Conservation (phyloP, 2,888 invertebrate genomes). For the Lithodes maja region DNA sequence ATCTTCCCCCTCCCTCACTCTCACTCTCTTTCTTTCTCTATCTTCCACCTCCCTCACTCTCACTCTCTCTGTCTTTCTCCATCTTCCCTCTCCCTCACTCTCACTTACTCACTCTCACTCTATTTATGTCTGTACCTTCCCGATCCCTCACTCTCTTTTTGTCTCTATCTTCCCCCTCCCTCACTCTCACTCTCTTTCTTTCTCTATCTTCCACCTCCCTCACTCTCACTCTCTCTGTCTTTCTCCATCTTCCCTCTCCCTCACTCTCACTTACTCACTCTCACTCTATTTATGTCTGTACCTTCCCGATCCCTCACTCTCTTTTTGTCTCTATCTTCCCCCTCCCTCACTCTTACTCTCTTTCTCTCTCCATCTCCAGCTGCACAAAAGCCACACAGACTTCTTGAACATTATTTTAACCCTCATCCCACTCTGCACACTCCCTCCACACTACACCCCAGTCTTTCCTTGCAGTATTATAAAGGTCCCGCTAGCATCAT, state of each 20-base stretch:
- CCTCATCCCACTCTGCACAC: background rate
- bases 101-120: background rate
- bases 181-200: background rate
- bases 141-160: background rate
- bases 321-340: background rate
- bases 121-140: background rate
- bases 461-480: background rate
- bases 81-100: background rate
- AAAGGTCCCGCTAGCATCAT: too few species aligned
- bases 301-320: background rate
- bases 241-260: background rate
- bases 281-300: background rate
- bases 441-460: background rate
- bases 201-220: background rate
- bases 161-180: background rate
- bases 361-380: background rate
- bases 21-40: conserved; percentile 8
- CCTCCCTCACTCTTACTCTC: background rate
- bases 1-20: background rate
- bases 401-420: background rate
- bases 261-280: background rate
- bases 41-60: conserved; percentile 15
- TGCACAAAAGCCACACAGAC: too few species aligned
- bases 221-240: background rate
- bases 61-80: background rate